Conservation (phyloP, 2,888 invertebrate species). For the Heliconius aoede region DNA sequence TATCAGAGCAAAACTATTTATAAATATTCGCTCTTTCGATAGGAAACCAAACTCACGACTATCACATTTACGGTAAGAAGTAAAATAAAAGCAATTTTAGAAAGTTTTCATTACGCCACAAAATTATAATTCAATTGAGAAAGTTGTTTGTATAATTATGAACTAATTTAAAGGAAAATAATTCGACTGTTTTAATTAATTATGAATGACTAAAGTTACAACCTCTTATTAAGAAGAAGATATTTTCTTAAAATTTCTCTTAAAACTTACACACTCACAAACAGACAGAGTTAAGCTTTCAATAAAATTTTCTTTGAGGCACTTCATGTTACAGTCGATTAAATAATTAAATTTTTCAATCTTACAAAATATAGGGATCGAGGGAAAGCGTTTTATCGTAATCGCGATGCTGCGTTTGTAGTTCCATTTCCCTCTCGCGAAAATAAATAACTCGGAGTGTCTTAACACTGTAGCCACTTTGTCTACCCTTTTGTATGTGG, state of each 20-base stretch:
- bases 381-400: too few species aligned
- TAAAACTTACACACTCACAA: too few species aligned
- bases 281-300: too few species aligned
- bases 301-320: too few species aligned
- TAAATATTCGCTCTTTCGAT: background rate
- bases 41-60: background rate
- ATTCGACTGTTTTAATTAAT: constrained; percentile 10
- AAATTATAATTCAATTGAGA: background rate
- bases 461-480: too few species aligned
- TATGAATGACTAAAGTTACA: constrained; percentile 1
- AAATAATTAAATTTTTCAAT: too few species aligned
- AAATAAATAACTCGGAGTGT: too few species aligned
- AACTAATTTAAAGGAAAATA: background rate
- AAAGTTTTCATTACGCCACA: background rate
- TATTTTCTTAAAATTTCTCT: background rate
- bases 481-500: too few species aligned
- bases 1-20: background rate
- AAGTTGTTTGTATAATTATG: background rate
- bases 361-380: too few species aligned
- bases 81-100: background rate
- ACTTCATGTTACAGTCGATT: too few species aligned
- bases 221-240: background rate
- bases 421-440: too few species aligned
- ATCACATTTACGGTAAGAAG: background rate
- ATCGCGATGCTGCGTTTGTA: too few species aligned